Percentiles rank a stretch among this genome's conserved stretches.
Conservation (phyloP, 2,113 vertebrate species). For the Hippocampus zosterae region DNA sequence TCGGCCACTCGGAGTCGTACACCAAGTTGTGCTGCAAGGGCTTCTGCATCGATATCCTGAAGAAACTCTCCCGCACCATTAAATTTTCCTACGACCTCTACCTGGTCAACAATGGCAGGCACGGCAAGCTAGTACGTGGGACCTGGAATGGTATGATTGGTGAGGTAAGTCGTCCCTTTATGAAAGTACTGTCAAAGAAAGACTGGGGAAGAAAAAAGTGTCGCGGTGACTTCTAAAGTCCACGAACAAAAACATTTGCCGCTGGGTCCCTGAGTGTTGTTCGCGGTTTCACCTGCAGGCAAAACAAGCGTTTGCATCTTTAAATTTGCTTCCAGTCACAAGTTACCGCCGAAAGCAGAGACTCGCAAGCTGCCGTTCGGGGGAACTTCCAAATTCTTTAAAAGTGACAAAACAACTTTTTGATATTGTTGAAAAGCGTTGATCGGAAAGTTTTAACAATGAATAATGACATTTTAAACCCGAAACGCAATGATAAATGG, state of each 20-base stretch:
- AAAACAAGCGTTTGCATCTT: not conserved
- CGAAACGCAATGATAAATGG: not conserved
- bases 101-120: constrained; percentile 95
- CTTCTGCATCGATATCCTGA: constrained; percentile 98
- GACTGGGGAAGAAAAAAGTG: not conserved
- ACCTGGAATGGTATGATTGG: constrained; percentile 99
- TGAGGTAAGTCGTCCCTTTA: constrained; percentile 76
- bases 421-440: not conserved
- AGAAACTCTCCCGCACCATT: constrained; percentile 89
- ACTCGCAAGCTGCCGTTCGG: not conserved
- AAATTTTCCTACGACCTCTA: constrained; percentile 98
- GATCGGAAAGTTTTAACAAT: not conserved
- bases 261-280: not conserved
- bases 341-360: not conserved
- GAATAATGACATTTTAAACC: not conserved
- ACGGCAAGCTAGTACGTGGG: constrained; percentile 89
- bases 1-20: constrained; percentile 79
- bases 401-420: not conserved
- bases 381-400: not conserved
- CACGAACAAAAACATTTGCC: not conserved
- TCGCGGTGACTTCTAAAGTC: not conserved
- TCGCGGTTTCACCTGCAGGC: not conserved
- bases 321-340: not conserved
- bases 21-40: constrained; percentile 97
- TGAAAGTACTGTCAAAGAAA: not conserved